These are phyloP conservation scores for Melieria crassipennis DNA, from an alignment of 2,888 invertebrate species.

Conservation along the genomic window DNA sequence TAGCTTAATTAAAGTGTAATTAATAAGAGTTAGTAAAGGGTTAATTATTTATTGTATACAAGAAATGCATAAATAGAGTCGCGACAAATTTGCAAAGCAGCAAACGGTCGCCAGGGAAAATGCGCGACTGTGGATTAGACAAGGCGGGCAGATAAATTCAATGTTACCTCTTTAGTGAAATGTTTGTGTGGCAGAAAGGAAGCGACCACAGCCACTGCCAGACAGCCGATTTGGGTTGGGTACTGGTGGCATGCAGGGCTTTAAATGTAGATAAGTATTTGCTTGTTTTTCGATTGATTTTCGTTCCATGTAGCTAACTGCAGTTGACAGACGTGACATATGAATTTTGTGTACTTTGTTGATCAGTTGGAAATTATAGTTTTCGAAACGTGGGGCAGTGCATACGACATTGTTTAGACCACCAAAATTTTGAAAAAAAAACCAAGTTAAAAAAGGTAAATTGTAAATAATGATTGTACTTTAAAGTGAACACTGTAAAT, in stretches of 20 bases:
- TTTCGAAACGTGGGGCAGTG: too few relatives aligned
- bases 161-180: slow-evolving; percentile 47
- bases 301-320: slow-evolving; percentile 1
- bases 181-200: slow-evolving; percentile 21
- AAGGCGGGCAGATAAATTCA: slow-evolving; percentile 27
- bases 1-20: slow-evolving; percentile 21
- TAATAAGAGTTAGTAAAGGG: too few relatives aligned
- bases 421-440: too few relatives aligned
- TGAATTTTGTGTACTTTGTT: too few relatives aligned
- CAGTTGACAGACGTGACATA: background rate
- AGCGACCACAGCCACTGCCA: slow-evolving; percentile 36
- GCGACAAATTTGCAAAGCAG: too few relatives aligned
- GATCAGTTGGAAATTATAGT: too few relatives aligned
- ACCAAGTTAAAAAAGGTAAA: too few relatives aligned
- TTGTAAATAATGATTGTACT: too few relatives aligned
- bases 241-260: too few relatives aligned
- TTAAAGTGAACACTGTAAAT: too few relatives aligned
- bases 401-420: too few relatives aligned
- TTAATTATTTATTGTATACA: slow-evolving; percentile 13
- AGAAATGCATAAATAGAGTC: background rate
- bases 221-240: slow-evolving; percentile 4
- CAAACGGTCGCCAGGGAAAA: background rate
- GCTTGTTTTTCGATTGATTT: background rate
- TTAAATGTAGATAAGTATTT: background rate
- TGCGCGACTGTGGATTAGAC: background rate